Evolutionary conservation across 1,140 invertebrate genomes (phyloP).

Genomic region (Cydia splendana): DNA sequence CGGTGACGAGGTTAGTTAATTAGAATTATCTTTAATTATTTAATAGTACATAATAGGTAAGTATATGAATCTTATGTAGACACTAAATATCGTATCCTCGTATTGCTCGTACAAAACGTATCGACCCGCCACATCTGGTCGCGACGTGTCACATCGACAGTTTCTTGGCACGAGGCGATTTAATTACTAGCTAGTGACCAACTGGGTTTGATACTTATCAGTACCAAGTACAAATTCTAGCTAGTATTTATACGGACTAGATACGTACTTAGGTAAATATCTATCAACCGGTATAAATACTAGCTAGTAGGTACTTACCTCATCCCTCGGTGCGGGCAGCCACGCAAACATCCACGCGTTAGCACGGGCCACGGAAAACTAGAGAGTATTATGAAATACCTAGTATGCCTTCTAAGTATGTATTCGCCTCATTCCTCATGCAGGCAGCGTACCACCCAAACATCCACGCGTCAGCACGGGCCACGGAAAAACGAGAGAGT

Average conservation of each 20-base stretch:
- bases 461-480: conserved; percentile 15
- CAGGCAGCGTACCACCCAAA: background rate
- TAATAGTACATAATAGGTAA: too few relatives aligned
- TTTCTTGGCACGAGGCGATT: conserved; percentile 31
- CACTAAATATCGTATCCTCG: too few relatives aligned
- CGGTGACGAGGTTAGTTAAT: too few relatives aligned
- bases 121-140: conserved; percentile 16
- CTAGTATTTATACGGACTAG: background rate
- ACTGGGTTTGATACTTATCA: background rate
- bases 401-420: too few relatives aligned
- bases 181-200: conserved; percentile 32
- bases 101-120: background rate
- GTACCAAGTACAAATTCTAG: background rate
- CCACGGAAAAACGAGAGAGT: background rate
- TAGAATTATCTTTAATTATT: too few relatives aligned
- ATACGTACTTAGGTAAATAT: too few relatives aligned
- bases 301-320: background rate
- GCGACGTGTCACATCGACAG: conserved; percentile 28
- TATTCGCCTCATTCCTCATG: too few relatives aligned
- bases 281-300: background rate
- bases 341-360: too few relatives aligned
- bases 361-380: too few relatives aligned
- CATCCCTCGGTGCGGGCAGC: too few relatives aligned
- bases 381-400: too few relatives aligned
- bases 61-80: too few relatives aligned